Percentiles rank a stretch among this genome's conserved stretches.
These are phyloP conservation scores for Paradisaea rubra DNA, from an alignment of 2,113 vertebrate genomes.

Conservation along the genomic window DNA sequence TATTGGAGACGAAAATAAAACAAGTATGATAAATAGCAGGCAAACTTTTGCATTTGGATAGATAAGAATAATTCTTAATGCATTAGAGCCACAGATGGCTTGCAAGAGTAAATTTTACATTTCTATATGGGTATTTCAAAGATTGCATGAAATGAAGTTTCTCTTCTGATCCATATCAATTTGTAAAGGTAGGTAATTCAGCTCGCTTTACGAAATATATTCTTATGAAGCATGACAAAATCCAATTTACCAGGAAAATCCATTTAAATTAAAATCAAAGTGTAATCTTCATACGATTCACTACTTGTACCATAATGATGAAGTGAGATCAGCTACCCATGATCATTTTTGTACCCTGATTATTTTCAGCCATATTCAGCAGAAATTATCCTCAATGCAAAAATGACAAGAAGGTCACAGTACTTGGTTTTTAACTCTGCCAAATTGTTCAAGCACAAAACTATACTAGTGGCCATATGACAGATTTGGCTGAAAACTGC, in stretches of 20 bases:
- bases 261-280: slow-evolving; percentile 76
- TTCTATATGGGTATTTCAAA: slow-evolving; percentile 67
- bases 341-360: slow-evolving; percentile 15
- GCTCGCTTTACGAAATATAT: slow-evolving; percentile 58
- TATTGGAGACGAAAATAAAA: background rate
- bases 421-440: background rate
- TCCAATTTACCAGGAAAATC: slow-evolving; percentile 73
- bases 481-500: background rate
- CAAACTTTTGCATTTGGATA: slow-evolving; percentile 8
- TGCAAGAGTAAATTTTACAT: slow-evolving; percentile 62
- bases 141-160: slow-evolving; percentile 72
- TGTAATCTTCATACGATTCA: slow-evolving; percentile 43
- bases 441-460: background rate
- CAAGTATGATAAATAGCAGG: background rate
- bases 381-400: slow-evolving; percentile 24
- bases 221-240: slow-evolving; percentile 72
- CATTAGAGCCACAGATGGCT: slow-evolving; percentile 35
- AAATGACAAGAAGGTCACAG: background rate
- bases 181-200: slow-evolving; percentile 68
- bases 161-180: slow-evolving; percentile 71
- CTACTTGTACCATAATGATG: slow-evolving; percentile 40
- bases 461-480: background rate
- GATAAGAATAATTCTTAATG: slow-evolving; percentile 55
- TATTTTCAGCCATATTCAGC: slow-evolving; percentile 35
- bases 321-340: slow-evolving; percentile 46